phyloP scores from a whole-genome alignment of 2,888 invertebrate genomes.

The Amaurobius ferox region DNA sequence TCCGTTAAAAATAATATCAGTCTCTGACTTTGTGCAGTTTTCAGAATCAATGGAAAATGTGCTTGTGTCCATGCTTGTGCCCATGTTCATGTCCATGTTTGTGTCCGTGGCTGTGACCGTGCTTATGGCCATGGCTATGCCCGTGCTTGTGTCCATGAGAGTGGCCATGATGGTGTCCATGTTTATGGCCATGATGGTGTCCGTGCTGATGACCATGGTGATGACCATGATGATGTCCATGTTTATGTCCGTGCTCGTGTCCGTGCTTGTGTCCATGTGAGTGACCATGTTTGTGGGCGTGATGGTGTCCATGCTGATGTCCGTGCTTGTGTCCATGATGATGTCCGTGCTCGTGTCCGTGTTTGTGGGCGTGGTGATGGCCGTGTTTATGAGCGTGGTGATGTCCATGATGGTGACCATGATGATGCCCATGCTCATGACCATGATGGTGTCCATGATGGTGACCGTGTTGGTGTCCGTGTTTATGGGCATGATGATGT shows the following conservation, averaged over 20 bases:
- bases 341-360: not conserved
- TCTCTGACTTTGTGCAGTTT: not conserved
- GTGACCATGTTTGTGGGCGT: slow-evolving; percentile 15
- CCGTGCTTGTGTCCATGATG: not conserved
- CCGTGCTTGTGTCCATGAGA: not conserved
- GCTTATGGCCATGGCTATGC: not conserved
- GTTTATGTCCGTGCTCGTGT: slow-evolving; percentile 15
- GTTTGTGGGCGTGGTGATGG: not conserved
- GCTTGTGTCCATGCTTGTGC: not conserved
- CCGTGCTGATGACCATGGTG: slow-evolving; percentile 8
- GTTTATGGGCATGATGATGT: slow-evolving; percentile 35
- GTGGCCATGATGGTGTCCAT: slow-evolving; percentile 13
- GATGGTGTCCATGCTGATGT: not conserved
- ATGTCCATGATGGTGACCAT: slow-evolving; percentile 17
- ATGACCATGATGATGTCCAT: slow-evolving; percentile 3
- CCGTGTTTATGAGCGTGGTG: not conserved
- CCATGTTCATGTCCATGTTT: not conserved
- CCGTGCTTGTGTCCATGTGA: not conserved
- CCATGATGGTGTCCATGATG: slow-evolving; percentile 10
- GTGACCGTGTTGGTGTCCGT: not conserved
- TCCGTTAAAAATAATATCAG: not conserved
- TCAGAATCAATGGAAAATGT: not conserved
- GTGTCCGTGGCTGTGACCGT: slow-evolving; percentile 4
- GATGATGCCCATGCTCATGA: slow-evolving; percentile 7
- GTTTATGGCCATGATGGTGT: slow-evolving; percentile 4